phyloP scores from a whole-genome alignment of 2,797 vertebrate genomes.

The Thaleichthys pacificus region DNA sequence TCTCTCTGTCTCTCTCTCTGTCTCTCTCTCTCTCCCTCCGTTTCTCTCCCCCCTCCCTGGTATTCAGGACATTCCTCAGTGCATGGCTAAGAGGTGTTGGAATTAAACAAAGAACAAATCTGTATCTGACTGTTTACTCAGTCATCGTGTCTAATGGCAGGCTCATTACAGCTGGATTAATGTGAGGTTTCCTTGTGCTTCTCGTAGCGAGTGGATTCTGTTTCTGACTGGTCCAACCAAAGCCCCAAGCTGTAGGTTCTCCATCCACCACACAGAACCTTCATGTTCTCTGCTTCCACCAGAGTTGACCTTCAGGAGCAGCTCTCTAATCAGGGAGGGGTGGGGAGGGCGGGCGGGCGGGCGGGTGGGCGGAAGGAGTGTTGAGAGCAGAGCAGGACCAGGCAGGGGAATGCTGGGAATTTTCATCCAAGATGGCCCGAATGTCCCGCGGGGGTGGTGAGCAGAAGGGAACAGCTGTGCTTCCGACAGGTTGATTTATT shows the following conservation, averaged over 20 bases:
- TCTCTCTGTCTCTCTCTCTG: not conserved
- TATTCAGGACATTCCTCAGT: conserved; percentile 63
- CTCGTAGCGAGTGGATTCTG: conserved; percentile 44
- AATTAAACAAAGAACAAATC: conserved; percentile 61
- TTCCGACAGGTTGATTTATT: conserved; percentile 48
- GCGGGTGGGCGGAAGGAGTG: no score
- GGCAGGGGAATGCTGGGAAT: conserved; percentile 49
- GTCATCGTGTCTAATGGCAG: conserved; percentile 64
- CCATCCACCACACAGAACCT: no score
- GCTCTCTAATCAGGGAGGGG: no score
- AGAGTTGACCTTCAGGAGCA: no score
- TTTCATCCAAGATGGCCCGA: conserved; percentile 47
- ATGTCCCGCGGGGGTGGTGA: conserved; percentile 46
- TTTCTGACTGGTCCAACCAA: not conserved
- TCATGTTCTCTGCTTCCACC: no score
- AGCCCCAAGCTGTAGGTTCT: no score
- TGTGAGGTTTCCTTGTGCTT: conserved; percentile 56
- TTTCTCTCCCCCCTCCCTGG: no score
- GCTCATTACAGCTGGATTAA: conserved; percentile 67
- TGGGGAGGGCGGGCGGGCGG: no score
- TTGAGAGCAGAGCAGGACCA: conserved; percentile 7
- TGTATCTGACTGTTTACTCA: conserved; percentile 55
- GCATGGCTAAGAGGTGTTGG: conserved; percentile 9
- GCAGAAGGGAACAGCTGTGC: conserved; percentile 66
- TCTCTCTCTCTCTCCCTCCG: not conserved